These are phyloP conservation scores for Ormyrus rosae DNA, from an alignment of 2,888 invertebrate species.

Conservation along the genomic window DNA sequence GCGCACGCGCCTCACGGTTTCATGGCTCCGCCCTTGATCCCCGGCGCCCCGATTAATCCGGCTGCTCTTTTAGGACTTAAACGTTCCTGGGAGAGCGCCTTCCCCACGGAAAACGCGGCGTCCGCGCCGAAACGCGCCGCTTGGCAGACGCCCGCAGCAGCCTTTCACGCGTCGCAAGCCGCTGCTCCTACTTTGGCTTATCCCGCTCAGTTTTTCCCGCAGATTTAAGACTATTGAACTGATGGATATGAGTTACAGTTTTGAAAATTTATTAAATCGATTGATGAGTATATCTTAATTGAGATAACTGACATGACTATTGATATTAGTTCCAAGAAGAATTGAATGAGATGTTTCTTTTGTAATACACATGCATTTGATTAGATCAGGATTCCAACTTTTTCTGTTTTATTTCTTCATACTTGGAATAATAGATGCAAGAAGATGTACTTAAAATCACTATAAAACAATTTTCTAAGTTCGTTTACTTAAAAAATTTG, in stretches of 20 bases:
- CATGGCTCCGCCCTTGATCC: conserved; percentile 70
- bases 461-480: too few relatives aligned
- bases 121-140: conserved; percentile 68
- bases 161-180: conserved; percentile 71
- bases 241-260: background rate
- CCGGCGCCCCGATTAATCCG: conserved; percentile 69
- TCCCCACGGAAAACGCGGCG: conserved; percentile 76
- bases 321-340: background rate
- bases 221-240: conserved; percentile 62
- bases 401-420: too few relatives aligned
- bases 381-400: too few relatives aligned
- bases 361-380: background rate
- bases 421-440: too few relatives aligned
- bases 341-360: background rate
- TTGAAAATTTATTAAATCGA: background rate
- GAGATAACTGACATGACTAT: background rate
- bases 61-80: conserved; percentile 78
- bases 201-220: conserved; percentile 78
- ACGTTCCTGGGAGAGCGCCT: conserved; percentile 85
- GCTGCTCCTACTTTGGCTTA: conserved; percentile 77
- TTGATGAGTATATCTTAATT: background rate
- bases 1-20: conserved; percentile 67
- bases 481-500: background rate
- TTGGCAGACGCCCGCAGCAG: conserved; percentile 71
- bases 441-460: too few relatives aligned